Conservation (phyloP, 1,140 invertebrate genomes). For the Arion vulgaris region DNA sequence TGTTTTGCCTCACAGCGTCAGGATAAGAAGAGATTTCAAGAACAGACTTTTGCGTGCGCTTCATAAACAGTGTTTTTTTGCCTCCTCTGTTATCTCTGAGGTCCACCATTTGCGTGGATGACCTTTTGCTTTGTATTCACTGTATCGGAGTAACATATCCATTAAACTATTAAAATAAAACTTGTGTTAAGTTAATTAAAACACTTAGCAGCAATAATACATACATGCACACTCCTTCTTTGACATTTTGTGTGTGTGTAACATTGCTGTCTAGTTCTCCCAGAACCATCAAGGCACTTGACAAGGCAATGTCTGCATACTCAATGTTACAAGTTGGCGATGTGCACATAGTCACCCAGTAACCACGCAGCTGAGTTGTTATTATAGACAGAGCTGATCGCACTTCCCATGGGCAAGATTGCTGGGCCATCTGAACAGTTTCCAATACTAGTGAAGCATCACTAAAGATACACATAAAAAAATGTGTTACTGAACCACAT, state of each 20-base stretch:
- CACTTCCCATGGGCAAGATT: neutral
- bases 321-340: constrained; percentile 11
- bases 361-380: neutral
- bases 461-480: neutral
- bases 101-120: no score
- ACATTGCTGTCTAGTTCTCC: neutral
- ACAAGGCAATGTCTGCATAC: neutral
- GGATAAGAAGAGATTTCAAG: no score
- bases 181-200: no score
- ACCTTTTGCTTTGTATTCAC: no score
- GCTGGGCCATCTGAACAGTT: neutral
- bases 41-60: no score
- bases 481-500: neutral
- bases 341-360: neutral
- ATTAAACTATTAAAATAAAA: no score
- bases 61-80: no score
- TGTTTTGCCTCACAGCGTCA: no score
- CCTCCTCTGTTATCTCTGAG: no score
- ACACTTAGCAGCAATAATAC: neutral
- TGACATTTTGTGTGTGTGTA: neutral
- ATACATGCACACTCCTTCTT: neutral
- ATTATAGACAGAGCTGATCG: neutral
- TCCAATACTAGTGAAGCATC: neutral
- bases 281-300: neutral
- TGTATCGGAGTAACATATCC: no score